Conservation (phyloP, 1,140 invertebrate genomes). For the Caenorhabditis briggsae region DNA sequence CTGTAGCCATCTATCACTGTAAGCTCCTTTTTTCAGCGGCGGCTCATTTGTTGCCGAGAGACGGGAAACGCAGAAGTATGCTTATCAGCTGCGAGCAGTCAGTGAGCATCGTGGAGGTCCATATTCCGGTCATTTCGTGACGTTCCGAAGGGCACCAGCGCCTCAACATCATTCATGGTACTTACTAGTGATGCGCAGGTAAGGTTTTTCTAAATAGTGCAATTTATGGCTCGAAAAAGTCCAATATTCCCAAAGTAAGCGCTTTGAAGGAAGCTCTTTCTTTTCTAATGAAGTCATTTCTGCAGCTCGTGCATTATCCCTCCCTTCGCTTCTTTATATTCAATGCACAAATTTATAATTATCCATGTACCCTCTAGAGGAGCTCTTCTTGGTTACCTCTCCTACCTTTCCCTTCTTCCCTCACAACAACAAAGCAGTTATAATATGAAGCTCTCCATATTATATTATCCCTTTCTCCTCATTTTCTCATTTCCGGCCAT, state of each 20-base stretch:
- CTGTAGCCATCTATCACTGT: background rate
- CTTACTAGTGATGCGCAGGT: conserved; percentile 56
- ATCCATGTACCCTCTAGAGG: background rate
- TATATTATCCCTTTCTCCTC: background rate
- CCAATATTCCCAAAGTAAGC: too few species aligned
- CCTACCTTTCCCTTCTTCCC: background rate
- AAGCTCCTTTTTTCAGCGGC: conserved; percentile 53
- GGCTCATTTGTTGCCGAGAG: conserved; percentile 62
- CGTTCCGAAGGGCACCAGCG: conserved; percentile 45
- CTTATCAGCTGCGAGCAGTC: conserved; percentile 62
- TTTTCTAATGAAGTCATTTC: too few species aligned
- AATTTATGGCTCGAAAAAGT: too few species aligned
- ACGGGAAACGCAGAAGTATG: conserved; percentile 39
- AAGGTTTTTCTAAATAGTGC: too few species aligned
- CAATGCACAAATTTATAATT: too few species aligned
- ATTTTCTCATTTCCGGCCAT: background rate
- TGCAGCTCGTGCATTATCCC: too few species aligned
- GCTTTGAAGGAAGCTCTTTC: too few species aligned
- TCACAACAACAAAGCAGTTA: background rate
- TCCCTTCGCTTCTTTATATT: too few species aligned
- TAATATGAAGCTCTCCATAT: too few species aligned
- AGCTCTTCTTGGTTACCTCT: background rate
- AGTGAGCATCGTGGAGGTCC: conserved; percentile 62
- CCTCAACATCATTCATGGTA: conserved; percentile 57
- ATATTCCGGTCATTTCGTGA: conserved; percentile 60